A percentile compares a stretch with the other conserved stretches of the same genome.
These are phyloP conservation scores for Balaenoptera acutorostrata DNA, from an alignment of 2,113 vertebrate species.

Conservation along the genomic window DNA sequence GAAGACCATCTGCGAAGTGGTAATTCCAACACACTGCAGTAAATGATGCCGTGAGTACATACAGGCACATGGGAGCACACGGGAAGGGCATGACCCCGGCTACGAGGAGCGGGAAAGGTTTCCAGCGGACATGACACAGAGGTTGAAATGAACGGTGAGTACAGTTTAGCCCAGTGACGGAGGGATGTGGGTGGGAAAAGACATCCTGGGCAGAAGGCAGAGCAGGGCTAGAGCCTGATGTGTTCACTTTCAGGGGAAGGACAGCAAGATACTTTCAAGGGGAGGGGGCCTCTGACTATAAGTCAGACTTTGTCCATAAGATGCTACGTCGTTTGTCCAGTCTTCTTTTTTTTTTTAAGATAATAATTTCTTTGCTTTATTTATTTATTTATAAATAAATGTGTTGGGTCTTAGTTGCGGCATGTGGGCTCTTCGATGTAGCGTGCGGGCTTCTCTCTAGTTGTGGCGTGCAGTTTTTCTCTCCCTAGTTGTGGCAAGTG, in stretches of 20 bases:
- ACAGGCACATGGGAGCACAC: not conserved
- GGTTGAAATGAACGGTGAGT: not conserved
- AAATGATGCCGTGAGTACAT: not conserved
- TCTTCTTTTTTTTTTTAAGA: too few relatives aligned
- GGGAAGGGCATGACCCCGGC: not conserved
- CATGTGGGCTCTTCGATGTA: too few relatives aligned
- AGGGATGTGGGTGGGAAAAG: not conserved
- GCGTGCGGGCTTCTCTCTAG: too few relatives aligned
- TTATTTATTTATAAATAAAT: too few relatives aligned
- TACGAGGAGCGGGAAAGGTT: not conserved
- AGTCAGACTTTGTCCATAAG: not conserved
- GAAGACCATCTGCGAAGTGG: not conserved
- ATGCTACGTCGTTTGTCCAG: not conserved
- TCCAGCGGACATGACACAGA: not conserved
- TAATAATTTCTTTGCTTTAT: too few relatives aligned
- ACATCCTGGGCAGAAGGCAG: not conserved
- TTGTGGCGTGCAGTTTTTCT: too few relatives aligned
- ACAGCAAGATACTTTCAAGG: not conserved
- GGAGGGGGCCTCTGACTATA: not conserved
- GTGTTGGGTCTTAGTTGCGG: too few relatives aligned
- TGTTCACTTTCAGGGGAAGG: not conserved
- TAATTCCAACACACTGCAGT: not conserved
- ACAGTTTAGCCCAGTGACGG: not conserved
- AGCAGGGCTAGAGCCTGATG: not conserved
- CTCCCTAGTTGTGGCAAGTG: too few relatives aligned